Evolutionary conservation across 2,888 invertebrate genomes (phyloP).

Genomic region (Chirona hameri): DNA sequence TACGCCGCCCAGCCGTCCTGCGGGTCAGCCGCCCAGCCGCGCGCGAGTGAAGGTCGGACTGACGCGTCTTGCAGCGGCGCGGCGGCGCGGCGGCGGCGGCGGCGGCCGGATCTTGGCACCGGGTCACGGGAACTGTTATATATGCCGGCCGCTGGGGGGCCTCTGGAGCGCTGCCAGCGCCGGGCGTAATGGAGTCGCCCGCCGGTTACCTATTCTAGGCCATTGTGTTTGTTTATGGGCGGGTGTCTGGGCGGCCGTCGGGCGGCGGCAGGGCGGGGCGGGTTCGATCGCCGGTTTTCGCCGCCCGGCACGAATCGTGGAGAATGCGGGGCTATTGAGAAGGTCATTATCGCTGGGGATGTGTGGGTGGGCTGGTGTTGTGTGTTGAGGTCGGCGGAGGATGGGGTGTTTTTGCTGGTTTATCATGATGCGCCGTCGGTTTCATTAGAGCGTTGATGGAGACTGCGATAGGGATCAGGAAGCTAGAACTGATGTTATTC

Average conservation of each 20-base stretch:
- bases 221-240: constrained; percentile 11
- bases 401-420: too few relatives aligned
- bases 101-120: constrained; percentile 4
- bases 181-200: neutral
- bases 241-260: neutral
- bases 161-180: neutral
- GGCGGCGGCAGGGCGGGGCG: neutral
- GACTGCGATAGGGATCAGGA: neutral
- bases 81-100: neutral
- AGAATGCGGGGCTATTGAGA: too few relatives aligned
- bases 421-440: too few relatives aligned
- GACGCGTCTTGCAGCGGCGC: neutral
- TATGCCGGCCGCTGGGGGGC: neutral
- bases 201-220: neutral
- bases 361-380: too few relatives aligned
- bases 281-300: too few relatives aligned
- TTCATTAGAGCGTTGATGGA: neutral
- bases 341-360: too few relatives aligned
- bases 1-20: neutral
- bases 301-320: neutral
- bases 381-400: too few relatives aligned
- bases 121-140: constrained; percentile 26
- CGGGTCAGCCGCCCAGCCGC: neutral
- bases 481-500: neutral
- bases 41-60: neutral